Base-by-base conservation (phyloP, 37 sponge, comb jelly and placozoan species). In the Beroe ovata region DNA sequence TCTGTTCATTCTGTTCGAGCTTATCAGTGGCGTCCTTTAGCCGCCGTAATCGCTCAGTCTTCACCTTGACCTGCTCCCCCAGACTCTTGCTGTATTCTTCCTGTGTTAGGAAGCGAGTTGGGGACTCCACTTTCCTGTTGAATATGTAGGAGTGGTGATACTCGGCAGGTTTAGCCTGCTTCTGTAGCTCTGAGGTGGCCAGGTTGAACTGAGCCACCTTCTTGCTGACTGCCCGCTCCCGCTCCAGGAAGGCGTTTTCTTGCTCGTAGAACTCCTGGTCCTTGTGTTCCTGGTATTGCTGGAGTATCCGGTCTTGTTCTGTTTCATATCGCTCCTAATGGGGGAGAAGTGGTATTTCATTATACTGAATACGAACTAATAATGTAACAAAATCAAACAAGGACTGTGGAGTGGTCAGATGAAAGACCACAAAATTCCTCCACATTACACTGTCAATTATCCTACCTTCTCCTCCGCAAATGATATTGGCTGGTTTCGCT, bases 11-110 rank as follows among this genome's bases (percentile, higher is more conserved):
- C 47, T 42, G 42, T 25, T 77, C 84, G 28, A 77, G 84, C 22
- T 36, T 77, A 25, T 41, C 54, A 2, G 41, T 77, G 1, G 20
- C 54, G 26, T 42, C 54, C 28, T 77, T 77, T 1, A 77, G 54
- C 2, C 33, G 26, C 22, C 47, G 16, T n/a, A 42, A 25, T 32
- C 84, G 54, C 41, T 39, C 42, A n/a, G 54, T 42, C 47, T 42
- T 39, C 28, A 21, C 6, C 38, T 19, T 21, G 28, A 95, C 94
- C 92, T 95, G 95, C 60, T 95, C 94, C 18, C 89, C 93, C 39
- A 95, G 88, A 71, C 94, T 92, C 35, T 89, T 32, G 38, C 64
- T 72, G 90, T 95, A 93, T n/a, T 92, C 36, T 6, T 59, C 64
- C 38, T 59, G 42, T 1, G 26, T 20, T 1, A 36, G 25, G 84